Conservation (phyloP, 2,797 vertebrate species). For the Tauraco hartlaubi region DNA sequence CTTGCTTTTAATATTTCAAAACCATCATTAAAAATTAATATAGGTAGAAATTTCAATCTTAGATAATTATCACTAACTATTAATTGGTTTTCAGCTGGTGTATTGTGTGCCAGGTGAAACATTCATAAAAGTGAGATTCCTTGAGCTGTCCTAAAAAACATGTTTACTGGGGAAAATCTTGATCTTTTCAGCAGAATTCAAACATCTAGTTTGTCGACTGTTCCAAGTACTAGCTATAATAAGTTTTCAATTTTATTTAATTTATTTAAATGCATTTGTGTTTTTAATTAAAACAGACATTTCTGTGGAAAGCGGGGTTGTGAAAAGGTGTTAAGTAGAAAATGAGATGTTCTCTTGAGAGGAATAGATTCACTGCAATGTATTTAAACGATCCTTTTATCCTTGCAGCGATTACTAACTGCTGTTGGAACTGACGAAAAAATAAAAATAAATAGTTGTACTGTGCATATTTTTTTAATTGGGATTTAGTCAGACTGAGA, state of each 20-base stretch:
- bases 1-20: constrained; percentile 69
- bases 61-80: constrained; percentile 42
- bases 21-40: constrained; percentile 56
- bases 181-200: neutral
- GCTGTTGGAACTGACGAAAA: neutral
- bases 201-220: neutral
- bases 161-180: neutral
- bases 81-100: constrained; percentile 23
- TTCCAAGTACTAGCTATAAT: neutral
- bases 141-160: neutral
- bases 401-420: neutral
- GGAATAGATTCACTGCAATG: neutral
- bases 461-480: neutral
- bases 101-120: neutral
- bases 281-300: neutral
- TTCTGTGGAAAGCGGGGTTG: neutral
- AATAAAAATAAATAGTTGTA: neutral
- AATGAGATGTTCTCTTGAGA: neutral
- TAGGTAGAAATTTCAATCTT: constrained; percentile 27
- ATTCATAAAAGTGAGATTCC: constrained; percentile 1
- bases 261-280: neutral
- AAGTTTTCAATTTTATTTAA: neutral
- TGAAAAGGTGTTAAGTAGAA: neutral
- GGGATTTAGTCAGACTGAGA: neutral
- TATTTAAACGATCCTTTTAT: neutral